A percentile compares a stretch with the other conserved stretches of the same genome.
These are phyloP conservation scores for human (Homo sapiens) DNA, from an alignment of 2,113 vertebrate genomes.

Conservation along the genomic window GRCh38 chr21:23254501-23255000, in stretches of 20 bases:
- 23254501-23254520: neutral
- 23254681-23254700: constrained; percentile 5
- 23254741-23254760: neutral
- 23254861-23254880: neutral
- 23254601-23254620: constrained; percentile 57
- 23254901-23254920: neutral
- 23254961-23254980: neutral
- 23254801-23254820: neutral
- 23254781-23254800: neutral
- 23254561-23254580: constrained; percentile 69
- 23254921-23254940: neutral
- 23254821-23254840: neutral
- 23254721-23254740: neutral
- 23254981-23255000: neutral
- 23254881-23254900: neutral
- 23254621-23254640: constrained; percentile 59
- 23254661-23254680: neutral
- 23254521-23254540: constrained; percentile 26
- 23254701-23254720: constrained; percentile 3
- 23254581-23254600: constrained; percentile 60
- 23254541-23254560: constrained; percentile 57
- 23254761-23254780: neutral
- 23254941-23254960: neutral
- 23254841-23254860: neutral
- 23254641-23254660: neutral